A percentile compares a stretch with the other conserved stretches of the same genome.
These are phyloP conservation scores for Megastigmus dorsalis DNA, from an alignment of 2,888 invertebrate genomes.

Conservation along the genomic window DNA sequence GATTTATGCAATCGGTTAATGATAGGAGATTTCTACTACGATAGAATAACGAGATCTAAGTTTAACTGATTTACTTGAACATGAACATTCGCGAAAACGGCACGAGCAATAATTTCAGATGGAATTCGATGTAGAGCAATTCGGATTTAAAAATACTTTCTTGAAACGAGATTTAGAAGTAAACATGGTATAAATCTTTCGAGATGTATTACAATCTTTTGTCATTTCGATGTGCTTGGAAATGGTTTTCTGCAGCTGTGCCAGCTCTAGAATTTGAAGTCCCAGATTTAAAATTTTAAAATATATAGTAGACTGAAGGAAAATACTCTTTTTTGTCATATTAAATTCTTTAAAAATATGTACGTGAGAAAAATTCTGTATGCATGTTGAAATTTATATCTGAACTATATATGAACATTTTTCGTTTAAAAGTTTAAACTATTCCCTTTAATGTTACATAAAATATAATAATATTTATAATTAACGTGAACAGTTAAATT, in stretches of 20 bases:
- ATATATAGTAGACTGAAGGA: too few species aligned
- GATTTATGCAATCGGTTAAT: constrained; percentile 31
- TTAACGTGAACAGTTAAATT: not conserved
- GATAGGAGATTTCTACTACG: not conserved
- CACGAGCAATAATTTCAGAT: too few species aligned
- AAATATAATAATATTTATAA: too few species aligned
- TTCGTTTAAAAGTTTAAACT: too few species aligned
- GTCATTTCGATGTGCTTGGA: not conserved
- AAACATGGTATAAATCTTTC: not conserved
- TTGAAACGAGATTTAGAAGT: not conserved
- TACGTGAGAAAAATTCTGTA: too few species aligned
- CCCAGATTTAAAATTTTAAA: too few species aligned
- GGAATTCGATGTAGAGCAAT: not conserved
- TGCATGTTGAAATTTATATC: too few species aligned
- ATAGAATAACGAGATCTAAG: not conserved
- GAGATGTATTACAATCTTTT: not conserved
- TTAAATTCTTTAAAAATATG: too few species aligned
- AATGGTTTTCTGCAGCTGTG: constrained; percentile 14
- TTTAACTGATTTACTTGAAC: not conserved
- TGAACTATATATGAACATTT: too few species aligned
- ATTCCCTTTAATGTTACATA: too few species aligned
- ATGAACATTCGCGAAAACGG: not conserved
- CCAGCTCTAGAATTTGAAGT: constrained; percentile 10
- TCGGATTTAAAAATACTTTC: not conserved
- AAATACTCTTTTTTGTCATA: too few species aligned